These are phyloP conservation scores for Acipenser oxyrinchus DNA, from an alignment of 2,797 vertebrate species.

Conservation along the genomic window DNA sequence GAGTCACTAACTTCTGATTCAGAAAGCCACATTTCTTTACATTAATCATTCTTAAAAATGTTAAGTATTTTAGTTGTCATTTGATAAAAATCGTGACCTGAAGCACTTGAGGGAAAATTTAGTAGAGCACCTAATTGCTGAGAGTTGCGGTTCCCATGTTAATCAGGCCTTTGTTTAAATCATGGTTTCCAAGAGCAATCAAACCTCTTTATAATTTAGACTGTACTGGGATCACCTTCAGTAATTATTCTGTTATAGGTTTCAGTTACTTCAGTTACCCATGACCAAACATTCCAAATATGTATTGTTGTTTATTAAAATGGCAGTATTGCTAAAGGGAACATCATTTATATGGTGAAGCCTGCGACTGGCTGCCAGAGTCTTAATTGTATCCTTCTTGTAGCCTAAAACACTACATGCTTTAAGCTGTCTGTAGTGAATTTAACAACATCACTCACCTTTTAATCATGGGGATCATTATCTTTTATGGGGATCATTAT, in stretches of 20 bases:
- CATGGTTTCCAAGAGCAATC: slow-evolving; percentile 14
- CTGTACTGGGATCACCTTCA: slow-evolving; percentile 6
- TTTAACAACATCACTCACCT: too few relatives aligned
- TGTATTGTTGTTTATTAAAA: too few relatives aligned
- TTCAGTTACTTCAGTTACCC: too few relatives aligned
- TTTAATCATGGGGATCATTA: too few relatives aligned
- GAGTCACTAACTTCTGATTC: background rate
- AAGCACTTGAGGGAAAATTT: slow-evolving; percentile 5
- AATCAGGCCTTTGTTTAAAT: slow-evolving; percentile 16
- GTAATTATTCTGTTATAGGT: background rate
- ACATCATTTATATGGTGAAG: too few relatives aligned
- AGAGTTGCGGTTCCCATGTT: slow-evolving; percentile 9
- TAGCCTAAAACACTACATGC: too few relatives aligned
- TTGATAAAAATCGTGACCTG: slow-evolving; percentile 6
- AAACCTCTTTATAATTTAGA: background rate
- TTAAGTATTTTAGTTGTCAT: slow-evolving; percentile 7
- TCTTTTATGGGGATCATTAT: too few relatives aligned
- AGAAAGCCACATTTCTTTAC: background rate
- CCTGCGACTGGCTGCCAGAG: too few relatives aligned
- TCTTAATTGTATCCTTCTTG: too few relatives aligned
- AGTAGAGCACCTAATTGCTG: slow-evolving; percentile 5
- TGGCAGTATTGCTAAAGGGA: too few relatives aligned
- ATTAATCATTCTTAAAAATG: slow-evolving; percentile 1
- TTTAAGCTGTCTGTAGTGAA: too few relatives aligned
- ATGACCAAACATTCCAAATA: too few relatives aligned